Conservation (phyloP, 92 coral and sea anemone genomes). For the Heteractis magnifica region DNA sequence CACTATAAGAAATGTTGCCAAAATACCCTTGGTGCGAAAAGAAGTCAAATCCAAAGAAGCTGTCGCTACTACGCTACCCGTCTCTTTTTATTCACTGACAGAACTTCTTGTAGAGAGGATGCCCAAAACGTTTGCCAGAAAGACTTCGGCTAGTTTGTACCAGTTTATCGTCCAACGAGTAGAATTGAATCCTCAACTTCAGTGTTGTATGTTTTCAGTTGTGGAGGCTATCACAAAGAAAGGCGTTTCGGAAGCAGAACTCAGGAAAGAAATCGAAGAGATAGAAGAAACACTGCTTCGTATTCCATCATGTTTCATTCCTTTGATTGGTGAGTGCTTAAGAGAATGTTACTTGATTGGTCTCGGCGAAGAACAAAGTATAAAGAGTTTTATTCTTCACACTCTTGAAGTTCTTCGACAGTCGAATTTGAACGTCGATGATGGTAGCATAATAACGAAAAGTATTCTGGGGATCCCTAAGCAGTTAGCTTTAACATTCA, state of each 20-base stretch:
- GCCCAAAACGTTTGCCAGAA: neutral
- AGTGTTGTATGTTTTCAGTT: neutral
- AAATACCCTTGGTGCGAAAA: neutral
- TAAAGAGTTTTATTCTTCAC: neutral
- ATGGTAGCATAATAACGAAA: neutral
- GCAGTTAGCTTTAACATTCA: conserved; percentile 15
- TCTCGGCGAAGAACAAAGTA: neutral
- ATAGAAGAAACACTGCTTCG: neutral
- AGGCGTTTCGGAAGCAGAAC: neutral
- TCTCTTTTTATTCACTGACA: neutral
- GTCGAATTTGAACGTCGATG: neutral
- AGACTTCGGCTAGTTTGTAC: neutral
- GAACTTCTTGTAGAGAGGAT: neutral
- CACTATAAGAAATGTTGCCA: neutral
- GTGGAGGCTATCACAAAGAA: conserved; percentile 4
- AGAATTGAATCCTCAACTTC: neutral
- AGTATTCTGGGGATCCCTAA: conserved; percentile 12
- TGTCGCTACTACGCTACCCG: neutral
- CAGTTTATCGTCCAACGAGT: neutral
- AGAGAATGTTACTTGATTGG: conserved; percentile 1
- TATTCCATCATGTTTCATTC: neutral
- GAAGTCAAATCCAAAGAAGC: neutral
- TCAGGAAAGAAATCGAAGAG: neutral
- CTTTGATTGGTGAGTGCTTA: neutral
- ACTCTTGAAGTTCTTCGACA: neutral